Base-by-base conservation (phyloP, 2,113 vertebrate species). In the Epinephelus fuscoguttatus region DNA sequence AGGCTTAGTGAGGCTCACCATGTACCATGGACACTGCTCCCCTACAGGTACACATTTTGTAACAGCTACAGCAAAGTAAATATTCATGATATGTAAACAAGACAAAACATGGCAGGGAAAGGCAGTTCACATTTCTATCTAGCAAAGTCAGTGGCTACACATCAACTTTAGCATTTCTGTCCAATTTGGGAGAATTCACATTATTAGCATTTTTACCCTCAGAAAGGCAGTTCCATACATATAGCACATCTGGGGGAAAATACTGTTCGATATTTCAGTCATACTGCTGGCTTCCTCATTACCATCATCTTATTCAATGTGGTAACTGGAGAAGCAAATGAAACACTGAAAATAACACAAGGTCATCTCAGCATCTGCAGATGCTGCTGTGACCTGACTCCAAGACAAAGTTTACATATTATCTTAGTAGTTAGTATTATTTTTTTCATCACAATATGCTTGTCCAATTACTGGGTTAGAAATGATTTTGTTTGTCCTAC, bases 71-170 rank as follows among this genome's bases (percentile, higher is more conserved):
- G 60, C 50, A 88, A 88, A 81, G 15, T 21, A 77, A 87, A 80
- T 21, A 40, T 25, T 60, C 2, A 67, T 47, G 69, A 90, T 84
- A 84, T 80, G 87, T 86, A 89, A 92, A 91, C 88, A 84, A 75
- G 59, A 84, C 64, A 77, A 76, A 67, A 63, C 18, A 78, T 49
- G 53, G 56, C 79, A 69, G 69, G 49, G 27, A 85, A 66, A 84
- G 60, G 75, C 82, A 70, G 66, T 83, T 82, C 55, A 50, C 53
- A 73, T 63, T 71, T 77, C 78, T 30, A 60, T 62, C 49, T 73
- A 77, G 63, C 64, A 89, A 63, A 80, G 76, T 78, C 53, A 68
- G 42, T 14, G 55, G 42, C 80, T 71, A 59, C 66, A 82, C 61
- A 52, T 47, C 15, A 56, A 62, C 70, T 30, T 55, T 14, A 75